Conservation (phyloP, 64 coral and sea anemone genomes). For the Montipora capricornis region DNA sequence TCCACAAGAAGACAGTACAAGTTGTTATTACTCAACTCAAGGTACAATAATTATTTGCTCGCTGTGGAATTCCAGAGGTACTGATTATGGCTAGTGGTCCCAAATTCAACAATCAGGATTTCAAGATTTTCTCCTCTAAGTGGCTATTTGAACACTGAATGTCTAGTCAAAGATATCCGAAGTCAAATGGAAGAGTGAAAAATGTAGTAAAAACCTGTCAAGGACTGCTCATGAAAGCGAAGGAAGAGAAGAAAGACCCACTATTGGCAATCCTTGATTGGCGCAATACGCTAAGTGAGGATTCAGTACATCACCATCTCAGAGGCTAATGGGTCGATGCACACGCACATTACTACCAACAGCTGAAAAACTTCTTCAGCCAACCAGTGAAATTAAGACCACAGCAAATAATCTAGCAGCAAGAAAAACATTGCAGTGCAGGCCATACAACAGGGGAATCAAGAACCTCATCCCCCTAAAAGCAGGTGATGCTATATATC, state of each 20-base stretch:
- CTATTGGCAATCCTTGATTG: no score
- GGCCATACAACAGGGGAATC: constrained; percentile 27
- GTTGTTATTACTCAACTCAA: constrained; percentile 42
- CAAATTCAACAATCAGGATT: neutral
- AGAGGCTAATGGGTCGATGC: no score
- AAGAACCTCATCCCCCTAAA: constrained; percentile 43
- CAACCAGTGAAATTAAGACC: no score
- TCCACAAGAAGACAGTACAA: constrained; percentile 31
- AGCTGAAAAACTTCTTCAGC: no score
- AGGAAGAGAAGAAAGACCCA: no score
- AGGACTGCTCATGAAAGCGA: no score
- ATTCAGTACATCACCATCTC: no score
- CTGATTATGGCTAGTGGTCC: constrained; percentile 34
- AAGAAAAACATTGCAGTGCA: constrained; percentile 39
- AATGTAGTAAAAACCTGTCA: no score
- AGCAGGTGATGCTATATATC: constrained; percentile 19
- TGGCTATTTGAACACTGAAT: neutral
- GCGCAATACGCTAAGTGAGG: no score
- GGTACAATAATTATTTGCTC: neutral
- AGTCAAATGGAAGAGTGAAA: no score
- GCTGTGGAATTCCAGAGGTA: constrained; percentile 51
- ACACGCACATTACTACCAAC: no score
- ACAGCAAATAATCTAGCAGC: no score
- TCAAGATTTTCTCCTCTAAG: neutral
- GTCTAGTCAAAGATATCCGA: neutral